Evolutionary conservation across 2,888 invertebrate genomes (phyloP).

Genomic region (Xiphydria camelus): DNA sequence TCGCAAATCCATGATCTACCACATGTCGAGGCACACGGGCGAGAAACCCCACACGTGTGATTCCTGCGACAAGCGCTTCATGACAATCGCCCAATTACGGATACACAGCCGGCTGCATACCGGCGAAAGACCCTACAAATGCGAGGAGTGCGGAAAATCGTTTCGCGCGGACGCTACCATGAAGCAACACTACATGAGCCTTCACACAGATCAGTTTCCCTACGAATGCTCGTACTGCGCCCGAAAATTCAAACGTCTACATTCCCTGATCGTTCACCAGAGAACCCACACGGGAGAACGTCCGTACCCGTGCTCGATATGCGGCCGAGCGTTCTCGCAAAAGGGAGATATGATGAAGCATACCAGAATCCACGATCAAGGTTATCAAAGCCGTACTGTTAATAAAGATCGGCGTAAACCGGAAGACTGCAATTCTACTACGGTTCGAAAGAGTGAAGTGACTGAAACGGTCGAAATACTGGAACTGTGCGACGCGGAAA

Average conservation of each 20-base stretch:
- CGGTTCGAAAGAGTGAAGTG: too few relatives aligned
- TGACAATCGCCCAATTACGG: conserved; percentile 17
- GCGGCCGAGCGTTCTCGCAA: conserved; percentile 22
- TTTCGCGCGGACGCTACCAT: conserved; percentile 23
- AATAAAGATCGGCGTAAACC: too few relatives aligned
- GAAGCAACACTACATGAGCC: conserved; percentile 16
- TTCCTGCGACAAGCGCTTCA: conserved; percentile 22
- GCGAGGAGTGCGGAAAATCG: conserved; percentile 15
- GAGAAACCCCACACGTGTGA: conserved; percentile 11
- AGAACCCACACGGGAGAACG: conserved; percentile 24
- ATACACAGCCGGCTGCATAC: conserved; percentile 15
- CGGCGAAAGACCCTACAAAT: conserved; percentile 10
- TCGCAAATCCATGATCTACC: neutral
- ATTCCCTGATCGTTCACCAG: conserved; percentile 22
- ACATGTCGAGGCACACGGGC: neutral
- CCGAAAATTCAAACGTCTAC: conserved; percentile 19
- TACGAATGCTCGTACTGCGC: conserved; percentile 22
- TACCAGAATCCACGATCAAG: conserved; percentile 18
- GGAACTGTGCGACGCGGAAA: too few relatives aligned
- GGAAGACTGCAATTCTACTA: too few relatives aligned
- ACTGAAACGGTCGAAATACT: too few relatives aligned
- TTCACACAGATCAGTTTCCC: conserved; percentile 22
- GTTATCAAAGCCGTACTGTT: too few relatives aligned
- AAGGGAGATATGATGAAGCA: conserved; percentile 25
- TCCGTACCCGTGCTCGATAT: conserved; percentile 18